Percentiles rank a stretch among this genome's conserved stretches.
phyloP scores from a whole-genome alignment of 2,113 vertebrate species.

The Picathartes gymnocephalus region DNA sequence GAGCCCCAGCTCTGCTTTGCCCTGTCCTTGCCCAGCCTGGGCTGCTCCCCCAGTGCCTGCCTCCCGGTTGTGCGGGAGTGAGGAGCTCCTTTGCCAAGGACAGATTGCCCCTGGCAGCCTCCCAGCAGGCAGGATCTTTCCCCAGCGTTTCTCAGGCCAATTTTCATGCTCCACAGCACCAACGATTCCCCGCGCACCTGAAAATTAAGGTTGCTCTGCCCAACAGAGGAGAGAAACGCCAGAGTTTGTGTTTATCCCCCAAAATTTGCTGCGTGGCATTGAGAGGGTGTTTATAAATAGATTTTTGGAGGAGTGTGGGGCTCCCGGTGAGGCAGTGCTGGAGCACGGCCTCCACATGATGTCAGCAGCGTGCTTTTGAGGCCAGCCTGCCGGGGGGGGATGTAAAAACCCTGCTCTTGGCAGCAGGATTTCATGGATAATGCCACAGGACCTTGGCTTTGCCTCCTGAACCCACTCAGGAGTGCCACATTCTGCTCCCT shows the following conservation, averaged over 20 bases:
- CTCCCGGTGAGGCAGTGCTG: background rate
- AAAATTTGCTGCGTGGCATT: background rate
- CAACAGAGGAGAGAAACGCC: background rate
- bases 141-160: background rate
- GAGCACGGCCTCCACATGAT: background rate
- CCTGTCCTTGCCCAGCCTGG: background rate
- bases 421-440: background rate
- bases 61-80: background rate
- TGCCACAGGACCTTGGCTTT: background rate
- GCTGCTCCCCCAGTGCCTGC: background rate
- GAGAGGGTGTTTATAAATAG: background rate
- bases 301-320: background rate
- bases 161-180: background rate
- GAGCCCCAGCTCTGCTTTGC: background rate
- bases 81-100: background rate
- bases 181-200: background rate
- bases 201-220: background rate
- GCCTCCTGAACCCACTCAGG: background rate
- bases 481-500: background rate
- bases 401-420: background rate
- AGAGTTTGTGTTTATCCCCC: background rate
- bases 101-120: background rate
- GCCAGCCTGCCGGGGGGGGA: background rate
- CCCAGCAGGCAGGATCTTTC: background rate
- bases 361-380: constrained; percentile 3